These are phyloP conservation scores for Gambusia holbrooki DNA, from an alignment of 2,113 vertebrate species.

Conservation along the genomic window DNA sequence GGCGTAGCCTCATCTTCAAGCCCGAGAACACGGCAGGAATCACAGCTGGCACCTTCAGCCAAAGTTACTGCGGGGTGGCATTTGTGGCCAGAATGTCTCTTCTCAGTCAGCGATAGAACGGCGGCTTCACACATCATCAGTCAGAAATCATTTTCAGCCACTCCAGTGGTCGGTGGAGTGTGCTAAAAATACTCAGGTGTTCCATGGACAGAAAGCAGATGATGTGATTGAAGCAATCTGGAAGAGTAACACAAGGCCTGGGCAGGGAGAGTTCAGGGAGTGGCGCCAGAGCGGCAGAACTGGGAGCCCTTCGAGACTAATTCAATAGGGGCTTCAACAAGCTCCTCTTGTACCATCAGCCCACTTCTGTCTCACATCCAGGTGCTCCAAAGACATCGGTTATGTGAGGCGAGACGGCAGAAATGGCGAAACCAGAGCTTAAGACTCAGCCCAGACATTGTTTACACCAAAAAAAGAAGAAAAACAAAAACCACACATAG, in stretches of 20 bases:
- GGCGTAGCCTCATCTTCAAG: not conserved
- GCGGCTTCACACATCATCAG: no score
- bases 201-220: conserved; percentile 37
- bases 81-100: not conserved
- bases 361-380: conserved; percentile 32
- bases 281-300: conserved; percentile 38
- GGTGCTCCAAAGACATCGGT: conserved; percentile 1
- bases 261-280: conserved; percentile 14
- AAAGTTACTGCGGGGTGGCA: not conserved
- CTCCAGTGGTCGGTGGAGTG: conserved; percentile 1
- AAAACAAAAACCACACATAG: not conserved
- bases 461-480: not conserved
- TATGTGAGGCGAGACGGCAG: not conserved
- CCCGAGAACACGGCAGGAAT: not conserved
- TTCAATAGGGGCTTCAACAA: conserved; percentile 55
- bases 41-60: not conserved
- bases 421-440: not conserved
- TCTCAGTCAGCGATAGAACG: not conserved
- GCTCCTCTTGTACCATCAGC: conserved; percentile 24
- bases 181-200: conserved; percentile 50
- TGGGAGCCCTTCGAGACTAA: conserved; percentile 42
- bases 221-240: conserved; percentile 41
- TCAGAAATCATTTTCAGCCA: conserved; percentile 9
- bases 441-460: not conserved
- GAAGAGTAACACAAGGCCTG: conserved; percentile 13